phyloP scores from a whole-genome alignment of 2,888 invertebrate species.

The Sphecodes monilicornis region DNA sequence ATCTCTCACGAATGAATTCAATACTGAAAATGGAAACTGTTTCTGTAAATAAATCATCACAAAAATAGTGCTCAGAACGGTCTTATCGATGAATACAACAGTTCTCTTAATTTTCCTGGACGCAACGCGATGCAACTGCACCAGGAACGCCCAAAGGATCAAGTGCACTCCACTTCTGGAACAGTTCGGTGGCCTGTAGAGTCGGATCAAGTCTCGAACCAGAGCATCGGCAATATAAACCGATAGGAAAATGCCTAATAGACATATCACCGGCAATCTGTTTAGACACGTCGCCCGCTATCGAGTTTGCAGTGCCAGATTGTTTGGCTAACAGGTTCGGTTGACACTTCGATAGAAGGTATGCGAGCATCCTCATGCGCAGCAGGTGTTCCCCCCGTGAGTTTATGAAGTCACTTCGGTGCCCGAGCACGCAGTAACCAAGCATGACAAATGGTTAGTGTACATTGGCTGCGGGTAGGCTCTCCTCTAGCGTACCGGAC shows the following conservation, averaged over 20 bases:
- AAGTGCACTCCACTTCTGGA: background rate
- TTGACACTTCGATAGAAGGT: conserved; percentile 67
- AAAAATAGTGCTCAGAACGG: background rate
- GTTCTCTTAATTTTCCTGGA: background rate
- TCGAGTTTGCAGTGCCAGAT: conserved; percentile 46
- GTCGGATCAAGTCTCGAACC: background rate
- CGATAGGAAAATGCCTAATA: background rate
- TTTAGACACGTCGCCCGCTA: conserved; percentile 25
- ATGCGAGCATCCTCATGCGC: conserved; percentile 66
- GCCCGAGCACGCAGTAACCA: conserved; percentile 61
- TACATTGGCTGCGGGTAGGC: conserved; percentile 59
- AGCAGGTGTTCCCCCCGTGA: conserved; percentile 68
- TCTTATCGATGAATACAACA: background rate
- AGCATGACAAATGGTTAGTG: conserved; percentile 72
- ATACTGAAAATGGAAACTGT: background rate
- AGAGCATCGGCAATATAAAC: background rate
- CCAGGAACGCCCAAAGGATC: background rate
- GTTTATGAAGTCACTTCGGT: conserved; percentile 71
- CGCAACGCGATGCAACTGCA: background rate
- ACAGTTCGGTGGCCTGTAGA: background rate
- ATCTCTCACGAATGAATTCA: background rate
- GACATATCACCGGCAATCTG: conserved; percentile 26
- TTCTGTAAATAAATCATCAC: background rate
- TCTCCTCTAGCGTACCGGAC: conserved; percentile 44
- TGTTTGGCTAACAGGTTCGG: conserved; percentile 66